Conservation (phyloP, 1,140 invertebrate species). For the Macrostomum lignano region DNA sequence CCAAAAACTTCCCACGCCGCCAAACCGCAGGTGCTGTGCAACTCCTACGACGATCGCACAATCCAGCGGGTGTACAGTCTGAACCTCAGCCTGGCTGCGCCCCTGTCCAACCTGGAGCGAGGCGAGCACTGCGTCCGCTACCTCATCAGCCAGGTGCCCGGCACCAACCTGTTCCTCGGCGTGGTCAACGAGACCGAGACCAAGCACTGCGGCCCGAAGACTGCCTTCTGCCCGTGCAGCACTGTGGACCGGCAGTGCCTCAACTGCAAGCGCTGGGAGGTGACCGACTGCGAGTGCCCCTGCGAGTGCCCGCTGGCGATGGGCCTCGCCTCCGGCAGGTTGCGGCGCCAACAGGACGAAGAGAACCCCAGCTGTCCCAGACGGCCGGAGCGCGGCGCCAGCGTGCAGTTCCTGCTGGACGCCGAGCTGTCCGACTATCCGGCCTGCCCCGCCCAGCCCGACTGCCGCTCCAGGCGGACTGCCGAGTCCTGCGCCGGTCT, state of each 20-base stretch:
- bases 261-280: conserved; percentile 72
- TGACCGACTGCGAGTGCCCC: conserved; percentile 70
- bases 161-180: conserved; percentile 57
- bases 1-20: no score
- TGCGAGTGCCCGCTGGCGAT: conserved; percentile 56
- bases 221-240: conserved; percentile 65
- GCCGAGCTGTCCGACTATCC: no score
- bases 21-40: conserved; percentile 50
- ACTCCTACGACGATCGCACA: conserved; percentile 29
- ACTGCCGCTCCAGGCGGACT: no score
- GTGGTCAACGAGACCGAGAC: conserved; percentile 55
- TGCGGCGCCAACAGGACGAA: no score
- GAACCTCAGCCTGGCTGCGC: conserved; percentile 41
- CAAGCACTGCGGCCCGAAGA: conserved; percentile 44
- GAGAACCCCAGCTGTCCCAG: no score
- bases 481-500: no score
- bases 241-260: conserved; percentile 56
- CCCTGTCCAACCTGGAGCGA: conserved; percentile 50
- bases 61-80: conserved; percentile 16
- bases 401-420: no score
- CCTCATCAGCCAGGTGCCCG: conserved; percentile 32
- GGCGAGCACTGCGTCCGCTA: conserved; percentile 67
- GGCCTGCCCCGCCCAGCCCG: no score
- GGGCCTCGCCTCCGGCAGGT: conserved; percentile 34
- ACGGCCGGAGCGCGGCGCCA: no score